A percentile compares a stretch with the other conserved stretches of the same genome.
Evolutionary conservation across 2,888 invertebrate species (phyloP).

Genomic region (Dryocosmus kuriphilus): DNA sequence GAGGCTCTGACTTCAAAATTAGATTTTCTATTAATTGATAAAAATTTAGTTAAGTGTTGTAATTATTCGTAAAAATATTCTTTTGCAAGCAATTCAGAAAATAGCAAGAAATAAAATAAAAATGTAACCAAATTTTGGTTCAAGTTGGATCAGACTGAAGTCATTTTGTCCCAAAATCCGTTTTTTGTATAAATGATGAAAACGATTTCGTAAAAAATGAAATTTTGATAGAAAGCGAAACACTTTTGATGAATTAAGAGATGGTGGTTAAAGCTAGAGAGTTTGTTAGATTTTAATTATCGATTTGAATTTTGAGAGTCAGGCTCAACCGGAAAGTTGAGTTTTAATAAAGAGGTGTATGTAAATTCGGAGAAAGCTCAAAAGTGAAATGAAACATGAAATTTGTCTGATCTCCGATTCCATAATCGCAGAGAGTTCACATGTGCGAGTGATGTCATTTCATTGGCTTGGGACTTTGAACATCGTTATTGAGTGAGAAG

Average conservation of each 20-base stretch:
- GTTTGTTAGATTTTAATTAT: not conserved
- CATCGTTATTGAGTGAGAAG: constrained; percentile 16
- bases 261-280: not conserved
- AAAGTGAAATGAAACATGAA: constrained; percentile 24
- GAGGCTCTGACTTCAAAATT: no score
- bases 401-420: constrained; percentile 3
- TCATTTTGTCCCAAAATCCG: no score
- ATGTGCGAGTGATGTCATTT: constrained; percentile 36
- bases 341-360: constrained; percentile 22
- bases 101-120: no score
- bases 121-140: no score
- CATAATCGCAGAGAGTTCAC: constrained; percentile 19
- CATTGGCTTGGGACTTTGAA: constrained; percentile 13
- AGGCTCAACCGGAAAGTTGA: not conserved
- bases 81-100: no score
- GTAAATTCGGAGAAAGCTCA: constrained; percentile 28
- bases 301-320: not conserved
- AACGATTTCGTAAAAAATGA: not conserved
- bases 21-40: no score
- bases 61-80: no score
- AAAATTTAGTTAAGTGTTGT: no score
- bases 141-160: no score
- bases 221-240: not conserved
- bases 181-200: not conserved
- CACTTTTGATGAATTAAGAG: not conserved